A percentile compares a stretch with the other conserved stretches of the same genome.
These are phyloP conservation scores for Strigamia maritima DNA, from an alignment of 2,888 invertebrate species.

Conservation along the genomic window DNA sequence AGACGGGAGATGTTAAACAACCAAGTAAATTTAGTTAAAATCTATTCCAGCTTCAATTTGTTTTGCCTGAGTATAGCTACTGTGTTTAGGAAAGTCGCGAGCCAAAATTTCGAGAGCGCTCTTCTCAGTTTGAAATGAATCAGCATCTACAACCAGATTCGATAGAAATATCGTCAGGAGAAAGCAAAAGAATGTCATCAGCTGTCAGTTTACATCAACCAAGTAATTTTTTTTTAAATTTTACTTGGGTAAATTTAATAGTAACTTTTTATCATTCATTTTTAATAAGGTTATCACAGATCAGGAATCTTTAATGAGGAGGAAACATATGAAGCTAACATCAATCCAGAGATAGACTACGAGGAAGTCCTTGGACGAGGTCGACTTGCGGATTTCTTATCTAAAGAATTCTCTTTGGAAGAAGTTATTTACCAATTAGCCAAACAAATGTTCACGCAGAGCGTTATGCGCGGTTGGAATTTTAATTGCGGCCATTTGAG, in stretches of 20 bases:
- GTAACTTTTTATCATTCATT: too few species aligned
- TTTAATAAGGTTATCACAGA: background rate
- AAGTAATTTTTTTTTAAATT: background rate
- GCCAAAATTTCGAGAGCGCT: background rate
- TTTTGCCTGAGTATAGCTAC: background rate
- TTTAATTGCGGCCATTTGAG: background rate
- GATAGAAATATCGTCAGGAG: background rate
- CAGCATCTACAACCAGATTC: background rate
- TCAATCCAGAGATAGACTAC: conserved; percentile 56
- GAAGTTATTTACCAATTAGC: conserved; percentile 77
- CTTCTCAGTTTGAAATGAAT: conserved; percentile 6
- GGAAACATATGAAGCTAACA: conserved; percentile 25
- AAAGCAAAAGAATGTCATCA: conserved; percentile 9
- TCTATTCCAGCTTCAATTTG: background rate
- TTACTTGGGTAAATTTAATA: background rate
- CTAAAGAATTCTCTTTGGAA: conserved; percentile 72
- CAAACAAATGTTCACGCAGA: conserved; percentile 76
- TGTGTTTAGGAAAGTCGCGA: conserved; percentile 9
- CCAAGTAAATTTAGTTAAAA: background rate
- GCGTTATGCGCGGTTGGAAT: conserved; percentile 60
- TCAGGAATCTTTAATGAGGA: conserved; percentile 11
- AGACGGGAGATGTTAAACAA: background rate
- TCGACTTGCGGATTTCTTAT: conserved; percentile 67
- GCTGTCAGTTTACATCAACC: background rate
- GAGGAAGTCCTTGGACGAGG: conserved; percentile 68